These are phyloP conservation scores for Zaprionus ornatus DNA, from an alignment of 1,140 invertebrate genomes.

Conservation along the genomic window DNA sequence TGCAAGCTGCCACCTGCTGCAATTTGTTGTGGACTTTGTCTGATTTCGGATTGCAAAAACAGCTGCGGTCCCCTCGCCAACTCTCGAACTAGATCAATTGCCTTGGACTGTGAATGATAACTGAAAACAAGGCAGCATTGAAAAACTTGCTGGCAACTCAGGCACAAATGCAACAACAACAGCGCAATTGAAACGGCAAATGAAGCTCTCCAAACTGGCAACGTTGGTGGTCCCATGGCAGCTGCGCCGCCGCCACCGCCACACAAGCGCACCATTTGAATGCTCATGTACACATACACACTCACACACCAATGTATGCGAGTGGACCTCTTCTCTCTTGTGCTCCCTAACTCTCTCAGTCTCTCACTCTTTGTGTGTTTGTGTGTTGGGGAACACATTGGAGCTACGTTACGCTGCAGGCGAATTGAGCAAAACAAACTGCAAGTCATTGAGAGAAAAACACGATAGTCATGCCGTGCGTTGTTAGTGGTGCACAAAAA, in stretches of 20 bases:
- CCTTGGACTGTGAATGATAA: constrained; percentile 44
- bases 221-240: constrained; percentile 79
- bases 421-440: constrained; percentile 72
- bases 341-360: constrained; percentile 23
- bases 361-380: constrained; percentile 16
- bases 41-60: constrained; percentile 23
- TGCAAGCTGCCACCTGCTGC: constrained; percentile 3
- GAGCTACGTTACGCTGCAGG: constrained; percentile 64
- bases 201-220: constrained; percentile 66
- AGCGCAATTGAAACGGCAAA: constrained; percentile 73
- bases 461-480: constrained; percentile 51
- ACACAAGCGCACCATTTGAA: constrained; percentile 64
- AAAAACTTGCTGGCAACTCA: constrained; percentile 43
- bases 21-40: constrained; percentile 21
- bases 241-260: constrained; percentile 61
- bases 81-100: constrained; percentile 39
- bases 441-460: constrained; percentile 81
- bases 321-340: constrained; percentile 23
- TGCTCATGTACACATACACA: constrained; percentile 27
- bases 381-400: constrained; percentile 54
- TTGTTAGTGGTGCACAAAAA: constrained; percentile 21
- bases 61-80: constrained; percentile 38
- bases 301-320: constrained; percentile 18
- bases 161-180: constrained; percentile 25
- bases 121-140: constrained; percentile 33